phyloP scores from a whole-genome alignment of 1,140 invertebrate species.

The Pentalonia nigronervosa region DNA sequence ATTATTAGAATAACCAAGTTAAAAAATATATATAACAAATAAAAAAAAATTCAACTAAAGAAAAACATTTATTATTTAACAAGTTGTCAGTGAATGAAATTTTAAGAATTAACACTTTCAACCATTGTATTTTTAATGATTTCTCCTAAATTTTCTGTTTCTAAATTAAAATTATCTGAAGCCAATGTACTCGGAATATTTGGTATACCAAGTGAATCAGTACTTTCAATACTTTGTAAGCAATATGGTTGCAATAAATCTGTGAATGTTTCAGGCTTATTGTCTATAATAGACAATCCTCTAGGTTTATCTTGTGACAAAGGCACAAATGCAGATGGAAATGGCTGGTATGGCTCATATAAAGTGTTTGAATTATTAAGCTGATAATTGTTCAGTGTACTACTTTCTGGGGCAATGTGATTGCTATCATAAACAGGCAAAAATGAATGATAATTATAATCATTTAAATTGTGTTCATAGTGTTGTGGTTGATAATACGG shows the following conservation, averaged over 20 bases:
- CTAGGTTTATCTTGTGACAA: background rate
- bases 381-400: constrained; percentile 49
- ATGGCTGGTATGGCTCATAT: constrained; percentile 34
- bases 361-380: constrained; percentile 9
- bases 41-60: background rate
- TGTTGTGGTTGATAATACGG: constrained; percentile 23
- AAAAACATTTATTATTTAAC: background rate
- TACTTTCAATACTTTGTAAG: constrained; percentile 6
- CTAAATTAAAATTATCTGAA: constrained; percentile 62
- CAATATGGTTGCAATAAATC: background rate
- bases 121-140: constrained; percentile 93
- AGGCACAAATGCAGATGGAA: constrained; percentile 15
- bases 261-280: constrained; percentile 20
- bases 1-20: background rate
- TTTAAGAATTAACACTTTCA: constrained; percentile 84
- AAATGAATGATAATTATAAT: constrained; percentile 38
- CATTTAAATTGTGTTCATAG: constrained; percentile 35
- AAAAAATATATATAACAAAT: background rate
- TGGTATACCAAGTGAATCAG: background rate
- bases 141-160: constrained; percentile 84
- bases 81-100: background rate
- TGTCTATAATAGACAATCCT: background rate
- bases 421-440: constrained; percentile 19
- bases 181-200: constrained; percentile 4
- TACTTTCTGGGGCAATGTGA: constrained; percentile 30